Evolutionary conservation across 1,140 invertebrate genomes (phyloP).

Genomic region (Tetragnatha versicolor): DNA sequence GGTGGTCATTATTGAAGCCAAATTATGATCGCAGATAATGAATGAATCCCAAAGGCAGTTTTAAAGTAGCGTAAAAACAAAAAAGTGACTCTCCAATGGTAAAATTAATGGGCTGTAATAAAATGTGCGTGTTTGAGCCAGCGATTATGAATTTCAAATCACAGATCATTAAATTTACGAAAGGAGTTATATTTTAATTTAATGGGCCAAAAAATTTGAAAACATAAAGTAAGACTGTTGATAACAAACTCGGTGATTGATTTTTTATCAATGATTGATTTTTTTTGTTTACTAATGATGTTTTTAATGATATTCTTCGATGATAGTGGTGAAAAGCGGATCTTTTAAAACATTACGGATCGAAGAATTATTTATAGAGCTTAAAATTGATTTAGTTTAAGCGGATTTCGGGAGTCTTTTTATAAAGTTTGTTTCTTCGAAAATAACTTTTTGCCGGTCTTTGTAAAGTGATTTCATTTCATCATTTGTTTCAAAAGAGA

Average conservation of each 20-base stretch:
- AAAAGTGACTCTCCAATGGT: constrained; percentile 20
- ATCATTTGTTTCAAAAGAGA: too few species aligned
- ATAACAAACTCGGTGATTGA: constrained; percentile 22
- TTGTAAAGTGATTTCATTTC: too few species aligned
- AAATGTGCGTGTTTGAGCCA: constrained; percentile 17
- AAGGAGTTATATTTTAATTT: constrained; percentile 15
- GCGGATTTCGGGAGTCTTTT: too few species aligned
- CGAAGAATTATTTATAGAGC: too few species aligned
- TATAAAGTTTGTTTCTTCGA: too few species aligned
- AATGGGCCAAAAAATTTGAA: constrained; percentile 28
- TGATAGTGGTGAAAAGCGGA: too few species aligned
- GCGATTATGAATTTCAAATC: constrained; percentile 32
- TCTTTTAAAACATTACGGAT: too few species aligned
- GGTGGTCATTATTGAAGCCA: constrained; percentile 20
- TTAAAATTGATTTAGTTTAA: too few species aligned
- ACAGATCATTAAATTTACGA: constrained; percentile 30
- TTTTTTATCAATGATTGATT: constrained; percentile 31
- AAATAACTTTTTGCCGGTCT: too few species aligned
- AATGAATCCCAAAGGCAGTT: constrained; percentile 22
- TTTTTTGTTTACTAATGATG: constrained; percentile 34
- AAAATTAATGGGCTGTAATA: constrained; percentile 33
- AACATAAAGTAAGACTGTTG: constrained; percentile 14
- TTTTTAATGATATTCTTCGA: constrained; percentile 18
- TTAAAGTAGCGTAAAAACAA: not conserved
- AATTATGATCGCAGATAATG: constrained; percentile 34